Percentiles rank a stretch among this genome's conserved stretches.
Evolutionary conservation across 2,113 vertebrate genomes (phyloP).

Genomic region (Gorsachius goisagi): DNA sequence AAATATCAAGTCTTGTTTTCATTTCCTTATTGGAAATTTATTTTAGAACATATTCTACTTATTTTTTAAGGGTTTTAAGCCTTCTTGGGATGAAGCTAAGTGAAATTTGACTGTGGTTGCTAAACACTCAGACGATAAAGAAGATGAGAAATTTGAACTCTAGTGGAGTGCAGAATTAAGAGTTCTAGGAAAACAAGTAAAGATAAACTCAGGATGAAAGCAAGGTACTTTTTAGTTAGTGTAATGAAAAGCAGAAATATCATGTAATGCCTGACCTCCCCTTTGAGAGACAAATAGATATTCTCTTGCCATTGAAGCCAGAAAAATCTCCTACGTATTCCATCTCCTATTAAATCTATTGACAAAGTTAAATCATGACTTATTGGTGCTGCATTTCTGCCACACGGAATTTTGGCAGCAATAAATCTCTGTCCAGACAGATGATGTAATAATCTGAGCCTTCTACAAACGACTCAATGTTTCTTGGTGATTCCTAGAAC

Average conservation of each 20-base stretch:
- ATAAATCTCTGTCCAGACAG: conserved; percentile 3
- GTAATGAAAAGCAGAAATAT: not conserved
- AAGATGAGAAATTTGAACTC: not conserved
- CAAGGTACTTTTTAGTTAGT: not conserved
- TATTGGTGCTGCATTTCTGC: not conserved
- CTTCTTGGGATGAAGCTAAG: not conserved
- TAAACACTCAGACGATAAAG: not conserved
- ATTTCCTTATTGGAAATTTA: not conserved
- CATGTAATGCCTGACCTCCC: accelerated
- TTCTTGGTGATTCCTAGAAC: conserved; percentile 37
- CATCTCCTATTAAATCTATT: not conserved
- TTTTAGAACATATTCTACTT: not conserved
- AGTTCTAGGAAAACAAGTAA: not conserved
- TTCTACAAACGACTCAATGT: not conserved
- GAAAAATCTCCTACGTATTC: not conserved
- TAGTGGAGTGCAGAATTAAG: not conserved
- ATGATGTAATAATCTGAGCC: conserved; percentile 29
- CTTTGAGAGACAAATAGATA: not conserved
- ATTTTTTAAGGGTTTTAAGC: not conserved
- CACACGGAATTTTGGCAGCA: not conserved
- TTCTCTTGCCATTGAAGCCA: not conserved
- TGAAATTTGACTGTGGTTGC: not conserved
- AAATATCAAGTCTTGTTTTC: not conserved
- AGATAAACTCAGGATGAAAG: not conserved
- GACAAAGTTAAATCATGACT: not conserved